A percentile compares a stretch with the other conserved stretches of the same genome.
Conservation (phyloP, 2,888 invertebrate genomes). For the Xestobium rufovillosum region DNA sequence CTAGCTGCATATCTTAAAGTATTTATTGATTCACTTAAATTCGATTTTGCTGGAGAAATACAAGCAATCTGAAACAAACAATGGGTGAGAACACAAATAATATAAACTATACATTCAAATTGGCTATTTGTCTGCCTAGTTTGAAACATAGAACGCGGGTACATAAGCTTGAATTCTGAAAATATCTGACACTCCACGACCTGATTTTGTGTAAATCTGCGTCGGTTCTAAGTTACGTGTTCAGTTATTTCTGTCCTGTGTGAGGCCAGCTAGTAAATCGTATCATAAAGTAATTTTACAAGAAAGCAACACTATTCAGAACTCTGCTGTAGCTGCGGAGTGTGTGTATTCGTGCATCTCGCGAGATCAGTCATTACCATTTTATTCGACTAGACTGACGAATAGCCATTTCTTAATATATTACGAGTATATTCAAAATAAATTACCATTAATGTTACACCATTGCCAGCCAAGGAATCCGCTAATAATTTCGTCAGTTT, state of each 20-base stretch:
- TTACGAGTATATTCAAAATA: constrained; percentile 2
- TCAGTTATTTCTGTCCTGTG: too few relatives aligned
- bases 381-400: not conserved
- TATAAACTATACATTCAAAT: too few relatives aligned
- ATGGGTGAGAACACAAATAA: constrained; percentile 2
- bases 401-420: not conserved
- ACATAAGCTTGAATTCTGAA: too few relatives aligned
- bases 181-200: too few relatives aligned
- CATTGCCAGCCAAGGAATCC: constrained; percentile 89
- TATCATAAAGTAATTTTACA: too few relatives aligned
- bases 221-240: too few relatives aligned
- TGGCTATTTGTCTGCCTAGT: too few relatives aligned
- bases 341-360: constrained; percentile 5
- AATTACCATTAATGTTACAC: constrained; percentile 85
- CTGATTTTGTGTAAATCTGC: too few relatives aligned
- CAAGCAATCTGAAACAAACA: constrained; percentile 73
- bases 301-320: too few relatives aligned
- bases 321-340: too few relatives aligned
- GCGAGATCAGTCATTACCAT: constrained; percentile 1
- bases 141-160: too few relatives aligned
- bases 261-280: too few relatives aligned
- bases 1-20: constrained; percentile 87
- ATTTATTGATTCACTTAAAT: constrained; percentile 80
- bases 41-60: constrained; percentile 81
- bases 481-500: constrained; percentile 89